Percentiles rank a stretch among this genome's conserved stretches.
These are phyloP conservation scores for Mactromeris polynyma DNA, from an alignment of 2,888 invertebrate species.

Conservation along the genomic window DNA sequence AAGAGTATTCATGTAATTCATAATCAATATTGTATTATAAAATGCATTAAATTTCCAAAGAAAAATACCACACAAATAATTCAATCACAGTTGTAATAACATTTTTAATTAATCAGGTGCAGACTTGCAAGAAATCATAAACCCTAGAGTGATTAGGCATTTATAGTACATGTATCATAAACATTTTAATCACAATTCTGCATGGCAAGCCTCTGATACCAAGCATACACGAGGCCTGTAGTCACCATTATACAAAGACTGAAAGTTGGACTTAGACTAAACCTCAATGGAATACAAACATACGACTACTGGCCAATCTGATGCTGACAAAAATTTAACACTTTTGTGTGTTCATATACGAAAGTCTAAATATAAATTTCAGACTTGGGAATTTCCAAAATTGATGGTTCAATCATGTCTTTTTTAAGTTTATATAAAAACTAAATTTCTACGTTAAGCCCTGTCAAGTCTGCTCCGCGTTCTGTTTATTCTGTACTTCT, in stretches of 20 bases:
- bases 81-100: background rate
- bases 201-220: background rate
- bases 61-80: background rate
- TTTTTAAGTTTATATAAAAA: background rate
- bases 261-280: background rate
- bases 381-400: background rate
- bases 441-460: background rate
- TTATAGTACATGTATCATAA: background rate
- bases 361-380: background rate
- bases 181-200: conserved; percentile 24
- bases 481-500: conserved; percentile 16
- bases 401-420: background rate
- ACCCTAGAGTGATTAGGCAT: background rate
- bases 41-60: background rate
- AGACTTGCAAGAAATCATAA: background rate
- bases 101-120: background rate
- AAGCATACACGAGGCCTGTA: background rate
- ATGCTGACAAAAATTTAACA: background rate
- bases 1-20: background rate
- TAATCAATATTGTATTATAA: too few species aligned
- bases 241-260: background rate
- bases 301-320: background rate
- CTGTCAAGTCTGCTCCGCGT: conserved; percentile 39
- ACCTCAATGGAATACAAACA: background rate
- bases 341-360: background rate